Conservation (phyloP, 2,888 invertebrate species). For the Fissipunctia ypsillon region DNA sequence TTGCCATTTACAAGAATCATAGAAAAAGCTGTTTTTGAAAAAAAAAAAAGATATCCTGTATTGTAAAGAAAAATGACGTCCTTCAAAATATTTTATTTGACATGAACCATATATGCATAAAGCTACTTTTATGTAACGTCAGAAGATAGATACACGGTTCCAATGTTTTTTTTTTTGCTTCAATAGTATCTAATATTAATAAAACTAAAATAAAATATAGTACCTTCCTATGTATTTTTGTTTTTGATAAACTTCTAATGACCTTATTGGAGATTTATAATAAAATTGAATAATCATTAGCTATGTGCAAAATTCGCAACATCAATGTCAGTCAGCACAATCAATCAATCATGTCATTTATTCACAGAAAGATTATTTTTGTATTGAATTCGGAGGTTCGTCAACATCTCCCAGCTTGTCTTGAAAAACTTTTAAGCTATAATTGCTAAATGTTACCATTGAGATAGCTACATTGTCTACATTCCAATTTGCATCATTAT, state of each 20-base stretch:
- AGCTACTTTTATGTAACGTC: too few relatives aligned
- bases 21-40: neutral
- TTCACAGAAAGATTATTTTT: neutral
- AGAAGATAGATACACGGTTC: too few relatives aligned
- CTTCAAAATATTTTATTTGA: too few relatives aligned
- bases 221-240: too few relatives aligned
- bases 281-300: neutral
- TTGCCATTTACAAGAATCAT: neutral
- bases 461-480: neutral
- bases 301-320: neutral
- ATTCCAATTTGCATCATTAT: neutral
- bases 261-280: neutral
- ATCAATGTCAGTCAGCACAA: neutral
- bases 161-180: too few relatives aligned
- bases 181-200: neutral
- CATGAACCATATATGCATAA: too few relatives aligned
- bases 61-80: neutral
- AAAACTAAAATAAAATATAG: neutral
- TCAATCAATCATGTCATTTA: constrained; percentile 7
- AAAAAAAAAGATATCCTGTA: neutral
- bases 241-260: too few relatives aligned
- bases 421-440: neutral
- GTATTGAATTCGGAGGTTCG: constrained; percentile 10
- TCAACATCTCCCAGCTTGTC: neutral
- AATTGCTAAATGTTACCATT: neutral